phyloP scores from a whole-genome alignment of 2,888 invertebrate genomes.

The Eupithecia exiguata region DNA sequence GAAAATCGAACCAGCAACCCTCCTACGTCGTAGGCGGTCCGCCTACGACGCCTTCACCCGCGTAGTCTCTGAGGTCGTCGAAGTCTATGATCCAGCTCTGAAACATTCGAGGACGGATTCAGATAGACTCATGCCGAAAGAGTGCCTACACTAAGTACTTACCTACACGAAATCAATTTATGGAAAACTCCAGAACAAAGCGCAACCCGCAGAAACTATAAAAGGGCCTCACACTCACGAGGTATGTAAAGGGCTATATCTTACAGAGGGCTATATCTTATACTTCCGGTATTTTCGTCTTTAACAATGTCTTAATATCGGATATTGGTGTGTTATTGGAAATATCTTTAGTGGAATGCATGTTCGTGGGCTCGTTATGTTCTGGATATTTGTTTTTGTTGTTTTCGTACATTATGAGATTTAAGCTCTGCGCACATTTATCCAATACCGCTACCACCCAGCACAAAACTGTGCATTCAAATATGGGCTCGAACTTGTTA shows the following conservation, averaged over 20 bases:
- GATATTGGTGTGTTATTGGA: slow-evolving; percentile 44
- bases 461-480: no score
- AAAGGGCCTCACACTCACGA: slow-evolving; percentile 35
- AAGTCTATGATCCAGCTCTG: not conserved
- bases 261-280: slow-evolving; percentile 41
- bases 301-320: slow-evolving; percentile 51
- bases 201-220: slow-evolving; percentile 36
- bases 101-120: slow-evolving; percentile 13
- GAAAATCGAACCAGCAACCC: no score
- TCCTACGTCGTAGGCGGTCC: no score
- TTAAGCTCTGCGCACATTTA: not conserved
- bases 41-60: no score
- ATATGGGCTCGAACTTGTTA: no score
- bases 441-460: no score
- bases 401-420: slow-evolving; percentile 8
- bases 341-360: slow-evolving; percentile 43
- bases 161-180: slow-evolving; percentile 36
- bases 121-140: slow-evolving; percentile 15
- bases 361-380: slow-evolving; percentile 29
- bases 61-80: no score
- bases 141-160: slow-evolving; percentile 5
- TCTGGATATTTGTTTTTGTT: slow-evolving; percentile 14
- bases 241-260: slow-evolving; percentile 35
- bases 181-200: slow-evolving; percentile 41
- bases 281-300: slow-evolving; percentile 43